These are phyloP conservation scores for Drosophila persimilis DNA, from an alignment of 1,140 invertebrate species.

Conservation along the genomic window DNA sequence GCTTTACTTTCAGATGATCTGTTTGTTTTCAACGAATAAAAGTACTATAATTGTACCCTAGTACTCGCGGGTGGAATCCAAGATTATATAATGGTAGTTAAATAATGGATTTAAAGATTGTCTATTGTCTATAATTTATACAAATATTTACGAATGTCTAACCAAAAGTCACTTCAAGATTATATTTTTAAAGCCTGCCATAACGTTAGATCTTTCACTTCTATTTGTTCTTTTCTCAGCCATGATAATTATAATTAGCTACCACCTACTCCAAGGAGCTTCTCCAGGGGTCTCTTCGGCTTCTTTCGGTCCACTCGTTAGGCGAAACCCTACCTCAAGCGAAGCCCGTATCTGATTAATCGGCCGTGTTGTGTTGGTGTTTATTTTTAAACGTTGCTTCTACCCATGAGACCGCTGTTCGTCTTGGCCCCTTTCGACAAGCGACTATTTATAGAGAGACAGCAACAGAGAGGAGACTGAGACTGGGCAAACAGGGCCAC, in stretches of 20 bases:
- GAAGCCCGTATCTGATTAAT: constrained; percentile 49
- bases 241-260: constrained; percentile 13
- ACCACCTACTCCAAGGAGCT: not conserved
- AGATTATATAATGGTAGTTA: too few species aligned
- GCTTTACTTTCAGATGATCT: too few species aligned
- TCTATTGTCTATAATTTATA: not conserved
- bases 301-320: constrained; percentile 3
- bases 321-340: constrained; percentile 62
- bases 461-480: too few species aligned
- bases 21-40: too few species aligned
- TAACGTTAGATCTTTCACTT: not conserved
- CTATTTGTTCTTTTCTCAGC: not conserved
- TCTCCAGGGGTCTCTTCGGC: too few species aligned
- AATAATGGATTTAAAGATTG: not conserved
- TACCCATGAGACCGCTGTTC: not conserved
- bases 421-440: constrained; percentile 17
- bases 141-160: not conserved
- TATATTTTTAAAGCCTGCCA: constrained; percentile 4
- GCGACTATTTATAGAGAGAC: constrained; percentile 56
- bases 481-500: constrained; percentile 41
- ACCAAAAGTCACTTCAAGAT: not conserved
- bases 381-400: constrained; percentile 55
- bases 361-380: constrained; percentile 21
- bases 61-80: too few species aligned
- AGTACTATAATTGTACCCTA: too few species aligned